phyloP scores from a whole-genome alignment of 2,888 invertebrate species.

The Ectemnius lituratus region DNA sequence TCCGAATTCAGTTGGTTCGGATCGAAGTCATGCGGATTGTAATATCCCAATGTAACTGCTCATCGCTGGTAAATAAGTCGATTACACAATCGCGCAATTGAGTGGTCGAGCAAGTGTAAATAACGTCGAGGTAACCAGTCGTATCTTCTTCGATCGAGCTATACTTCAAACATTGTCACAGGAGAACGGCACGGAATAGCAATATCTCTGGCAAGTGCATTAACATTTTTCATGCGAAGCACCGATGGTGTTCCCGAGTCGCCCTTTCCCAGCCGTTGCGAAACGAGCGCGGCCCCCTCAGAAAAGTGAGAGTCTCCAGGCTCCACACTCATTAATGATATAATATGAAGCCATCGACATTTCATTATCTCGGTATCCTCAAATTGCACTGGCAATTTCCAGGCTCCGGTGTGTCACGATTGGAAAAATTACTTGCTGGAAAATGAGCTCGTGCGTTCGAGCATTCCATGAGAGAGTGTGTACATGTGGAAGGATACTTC shows the following conservation, averaged over 20 bases:
- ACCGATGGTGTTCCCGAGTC: too few relatives aligned
- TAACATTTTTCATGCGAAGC: not conserved
- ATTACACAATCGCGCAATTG: constrained; percentile 5
- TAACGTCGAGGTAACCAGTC: too few relatives aligned
- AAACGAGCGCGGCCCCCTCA: constrained; percentile 26
- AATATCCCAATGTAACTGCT: too few relatives aligned
- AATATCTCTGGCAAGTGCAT: too few relatives aligned
- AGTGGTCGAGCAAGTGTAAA: not conserved
- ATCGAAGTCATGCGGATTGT: too few relatives aligned
- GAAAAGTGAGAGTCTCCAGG: constrained; percentile 40
- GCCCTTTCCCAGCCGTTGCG: constrained; percentile 19
- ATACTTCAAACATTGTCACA: too few relatives aligned
- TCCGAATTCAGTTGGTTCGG: too few relatives aligned
- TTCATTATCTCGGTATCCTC: constrained; percentile 19
- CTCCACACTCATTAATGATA: constrained; percentile 28
- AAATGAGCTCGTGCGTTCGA: not conserved
- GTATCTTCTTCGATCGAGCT: too few relatives aligned
- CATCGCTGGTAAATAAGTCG: constrained; percentile 16
- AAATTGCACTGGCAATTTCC: not conserved
- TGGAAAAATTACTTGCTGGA: constrained; percentile 16
- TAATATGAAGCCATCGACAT: constrained; percentile 34
- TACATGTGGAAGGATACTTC: not conserved
- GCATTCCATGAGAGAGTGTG: not conserved
- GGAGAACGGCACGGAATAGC: too few relatives aligned
- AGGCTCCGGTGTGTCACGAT: not conserved